Percentiles rank a stretch among this genome's conserved stretches.
Evolutionary conservation across 2,797 vertebrate species (phyloP).

Genomic region (Lacerta viridis): DNA sequence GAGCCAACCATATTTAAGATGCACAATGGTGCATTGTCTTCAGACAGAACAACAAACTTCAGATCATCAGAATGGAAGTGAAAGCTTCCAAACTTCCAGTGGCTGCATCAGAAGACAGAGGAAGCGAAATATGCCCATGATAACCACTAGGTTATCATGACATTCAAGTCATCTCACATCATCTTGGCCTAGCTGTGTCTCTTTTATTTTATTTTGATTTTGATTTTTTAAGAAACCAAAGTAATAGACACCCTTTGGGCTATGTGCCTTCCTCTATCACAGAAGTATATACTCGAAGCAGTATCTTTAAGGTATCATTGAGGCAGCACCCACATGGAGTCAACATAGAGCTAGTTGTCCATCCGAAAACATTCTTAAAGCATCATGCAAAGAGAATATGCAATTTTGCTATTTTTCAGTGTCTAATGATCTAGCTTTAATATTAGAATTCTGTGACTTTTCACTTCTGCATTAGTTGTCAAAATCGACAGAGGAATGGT

Average conservation of each 20-base stretch:
- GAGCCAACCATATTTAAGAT: not conserved
- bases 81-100: no score
- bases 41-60: not conserved
- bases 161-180: no score
- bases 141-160: no score
- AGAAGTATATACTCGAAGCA: not conserved
- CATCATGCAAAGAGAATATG: not conserved
- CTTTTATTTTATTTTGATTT: no score
- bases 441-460: slow-evolving; percentile 37
- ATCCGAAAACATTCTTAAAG: slow-evolving; percentile 3
- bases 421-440: not conserved
- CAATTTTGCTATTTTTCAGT: not conserved
- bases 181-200: no score
- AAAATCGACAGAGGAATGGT: slow-evolving; percentile 33
- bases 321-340: not conserved
- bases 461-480: slow-evolving; percentile 53
- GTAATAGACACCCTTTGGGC: no score
- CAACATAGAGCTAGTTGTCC: not conserved
- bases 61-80: no score
- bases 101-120: no score
- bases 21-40: not conserved
- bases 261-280: not conserved
- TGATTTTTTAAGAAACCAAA: no score
- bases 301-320: not conserved
- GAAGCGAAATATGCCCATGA: no score